These are phyloP conservation scores for Columba janthina DNA, from an alignment of 2,113 vertebrate species.

Conservation along the genomic window DNA sequence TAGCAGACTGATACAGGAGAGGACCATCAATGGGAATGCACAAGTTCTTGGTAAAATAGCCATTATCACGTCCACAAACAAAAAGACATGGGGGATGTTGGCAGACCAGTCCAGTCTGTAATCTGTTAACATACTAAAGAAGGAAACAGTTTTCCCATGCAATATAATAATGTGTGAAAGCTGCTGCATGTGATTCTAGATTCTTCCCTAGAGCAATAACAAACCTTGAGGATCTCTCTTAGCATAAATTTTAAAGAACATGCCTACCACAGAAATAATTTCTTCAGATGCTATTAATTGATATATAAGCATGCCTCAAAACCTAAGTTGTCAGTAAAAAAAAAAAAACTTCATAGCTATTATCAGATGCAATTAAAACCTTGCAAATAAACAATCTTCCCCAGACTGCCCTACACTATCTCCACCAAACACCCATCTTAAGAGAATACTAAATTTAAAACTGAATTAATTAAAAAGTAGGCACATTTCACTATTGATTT, in stretches of 20 bases:
- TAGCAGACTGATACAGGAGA: not conserved
- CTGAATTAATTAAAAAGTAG: not conserved
- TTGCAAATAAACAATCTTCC: not conserved
- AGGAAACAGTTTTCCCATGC: not conserved
- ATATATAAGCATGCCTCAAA: not conserved
- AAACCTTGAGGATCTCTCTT: not conserved
- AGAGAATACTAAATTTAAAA: not conserved
- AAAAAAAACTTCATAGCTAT: not conserved
- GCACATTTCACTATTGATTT: not conserved
- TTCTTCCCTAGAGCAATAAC: not conserved
- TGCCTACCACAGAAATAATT: not conserved
- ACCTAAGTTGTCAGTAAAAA: not conserved
- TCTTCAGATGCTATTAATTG: not conserved
- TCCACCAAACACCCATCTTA: not conserved
- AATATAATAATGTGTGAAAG: not conserved
- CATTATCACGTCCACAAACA: not conserved
- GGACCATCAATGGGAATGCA: accelerated
- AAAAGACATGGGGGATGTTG: not conserved
- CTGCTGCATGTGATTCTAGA: not conserved
- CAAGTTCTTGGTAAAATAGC: not conserved
- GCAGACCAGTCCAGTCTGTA: not conserved
- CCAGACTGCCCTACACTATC: not conserved
- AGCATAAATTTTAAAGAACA: not conserved
- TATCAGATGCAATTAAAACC: not conserved
- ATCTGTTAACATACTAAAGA: not conserved